A percentile compares a stretch with the other conserved stretches of the same genome.
Conservation (phyloP, 2,113 vertebrate genomes). For the Sula dactylatra region DNA sequence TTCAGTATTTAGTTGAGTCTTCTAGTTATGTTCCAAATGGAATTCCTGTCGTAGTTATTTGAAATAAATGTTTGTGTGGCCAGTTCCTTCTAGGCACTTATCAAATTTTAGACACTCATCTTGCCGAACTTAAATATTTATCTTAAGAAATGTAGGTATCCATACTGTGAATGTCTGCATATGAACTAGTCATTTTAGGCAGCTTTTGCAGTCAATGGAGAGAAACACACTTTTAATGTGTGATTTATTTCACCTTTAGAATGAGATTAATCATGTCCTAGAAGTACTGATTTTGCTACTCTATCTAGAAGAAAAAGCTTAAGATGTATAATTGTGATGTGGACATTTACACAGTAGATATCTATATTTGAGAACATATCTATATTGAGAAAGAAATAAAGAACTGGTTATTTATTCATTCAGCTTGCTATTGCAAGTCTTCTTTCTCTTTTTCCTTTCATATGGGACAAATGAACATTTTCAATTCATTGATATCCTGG, state of each 20-base stretch:
- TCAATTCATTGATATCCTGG: neutral
- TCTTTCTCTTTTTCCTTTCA: neutral
- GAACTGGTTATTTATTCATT: neutral
- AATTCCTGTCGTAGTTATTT: neutral
- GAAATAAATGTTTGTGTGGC: neutral
- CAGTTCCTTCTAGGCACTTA: neutral
- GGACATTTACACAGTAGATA: neutral
- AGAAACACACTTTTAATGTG: neutral
- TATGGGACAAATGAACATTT: neutral
- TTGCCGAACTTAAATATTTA: neutral
- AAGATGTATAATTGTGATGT: neutral
- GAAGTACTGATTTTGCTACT: neutral
- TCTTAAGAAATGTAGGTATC: neutral
- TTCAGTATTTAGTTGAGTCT: neutral
- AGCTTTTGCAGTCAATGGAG: neutral
- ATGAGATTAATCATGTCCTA: neutral
- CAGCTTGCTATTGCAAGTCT: neutral
- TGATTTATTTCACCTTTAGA: neutral
- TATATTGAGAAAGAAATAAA: neutral
- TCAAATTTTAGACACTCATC: neutral
- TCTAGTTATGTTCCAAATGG: neutral
- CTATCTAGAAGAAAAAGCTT: neutral
- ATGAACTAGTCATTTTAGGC: neutral
- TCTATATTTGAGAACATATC: neutral
- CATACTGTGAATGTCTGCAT: neutral